Conservation (phyloP, 2,888 invertebrate genomes). For the Lingula anatina region DNA sequence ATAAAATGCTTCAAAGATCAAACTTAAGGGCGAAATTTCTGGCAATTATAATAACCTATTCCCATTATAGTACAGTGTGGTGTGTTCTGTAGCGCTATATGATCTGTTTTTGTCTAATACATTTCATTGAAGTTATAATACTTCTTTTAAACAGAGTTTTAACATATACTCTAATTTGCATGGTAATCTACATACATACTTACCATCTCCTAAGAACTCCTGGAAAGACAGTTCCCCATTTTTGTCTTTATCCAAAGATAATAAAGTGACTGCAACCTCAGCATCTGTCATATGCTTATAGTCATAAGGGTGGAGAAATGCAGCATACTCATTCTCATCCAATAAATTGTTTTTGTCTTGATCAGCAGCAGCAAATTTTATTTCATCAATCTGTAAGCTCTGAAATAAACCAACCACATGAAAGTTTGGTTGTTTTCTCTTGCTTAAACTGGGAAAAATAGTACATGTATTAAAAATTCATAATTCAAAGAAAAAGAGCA, state of each 20-base stretch:
- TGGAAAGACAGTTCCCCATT: slow-evolving; percentile 82
- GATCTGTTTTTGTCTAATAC: no score
- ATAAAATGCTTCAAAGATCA: no score
- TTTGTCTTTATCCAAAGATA: slow-evolving; percentile 77
- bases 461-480: no score
- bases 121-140: no score
- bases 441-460: background rate
- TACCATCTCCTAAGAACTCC: slow-evolving; percentile 59
- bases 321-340: slow-evolving; percentile 72
- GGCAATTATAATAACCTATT: no score
- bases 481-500: background rate
- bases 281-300: slow-evolving; percentile 70
- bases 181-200: background rate
- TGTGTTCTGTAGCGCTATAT: no score
- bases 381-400: slow-evolving; percentile 69
- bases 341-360: slow-evolving; percentile 72
- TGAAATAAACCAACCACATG: slow-evolving; percentile 25
- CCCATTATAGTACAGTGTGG: no score
- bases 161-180: slow-evolving; percentile 7
- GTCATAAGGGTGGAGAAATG: slow-evolving; percentile 92
- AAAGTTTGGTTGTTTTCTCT: no score
- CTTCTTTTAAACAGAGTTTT: no score
- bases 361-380: slow-evolving; percentile 83
- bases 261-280: slow-evolving; percentile 59
- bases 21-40: no score